Conservation (phyloP, 53 echinoderm and acorn worm species). For the Astropecten irregularis region DNA sequence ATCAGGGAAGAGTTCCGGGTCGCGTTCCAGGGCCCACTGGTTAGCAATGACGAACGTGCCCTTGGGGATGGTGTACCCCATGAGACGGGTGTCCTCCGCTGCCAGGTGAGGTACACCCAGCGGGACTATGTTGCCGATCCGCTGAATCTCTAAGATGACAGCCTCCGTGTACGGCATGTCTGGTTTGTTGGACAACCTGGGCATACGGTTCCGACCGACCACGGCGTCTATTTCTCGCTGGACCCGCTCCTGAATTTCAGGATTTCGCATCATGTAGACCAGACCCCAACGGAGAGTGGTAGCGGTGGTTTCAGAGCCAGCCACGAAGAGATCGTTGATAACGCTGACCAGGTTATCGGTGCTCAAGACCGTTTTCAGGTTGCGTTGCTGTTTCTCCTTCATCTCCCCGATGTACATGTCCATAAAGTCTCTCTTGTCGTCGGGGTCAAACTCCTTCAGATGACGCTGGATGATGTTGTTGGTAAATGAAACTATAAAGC, state of each 20-base stretch:
- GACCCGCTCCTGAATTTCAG: constrained; percentile 47
- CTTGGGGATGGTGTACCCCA: constrained; percentile 25
- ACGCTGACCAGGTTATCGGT: constrained; percentile 52
- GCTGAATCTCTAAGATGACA: constrained; percentile 26
- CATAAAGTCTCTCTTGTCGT: constrained; percentile 63
- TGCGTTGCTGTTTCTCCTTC: constrained; percentile 17
- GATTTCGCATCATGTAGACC: constrained; percentile 58
- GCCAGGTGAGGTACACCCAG: constrained; percentile 37
- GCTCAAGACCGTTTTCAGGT: constrained; percentile 26
- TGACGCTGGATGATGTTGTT: constrained; percentile 47
- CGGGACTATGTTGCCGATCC: constrained; percentile 27
- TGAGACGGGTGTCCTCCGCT: neutral
- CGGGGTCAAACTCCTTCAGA: constrained; percentile 22
- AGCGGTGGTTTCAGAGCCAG: too few relatives aligned
- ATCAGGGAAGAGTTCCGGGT: constrained; percentile 20
- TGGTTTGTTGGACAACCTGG: constrained; percentile 8
- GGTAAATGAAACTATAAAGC: constrained; percentile 22
- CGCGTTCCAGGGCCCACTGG: constrained; percentile 23
- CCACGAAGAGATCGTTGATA: constrained; percentile 61
- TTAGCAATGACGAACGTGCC: constrained; percentile 21
- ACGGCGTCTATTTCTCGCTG: constrained; percentile 37
- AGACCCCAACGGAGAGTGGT: constrained; percentile 66
- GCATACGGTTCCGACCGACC: constrained; percentile 35
- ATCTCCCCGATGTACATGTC: constrained; percentile 59
- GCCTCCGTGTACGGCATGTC: constrained; percentile 48